phyloP scores from a whole-genome alignment of 2,888 invertebrate genomes.

The Caenorhabditis sp. region DNA sequence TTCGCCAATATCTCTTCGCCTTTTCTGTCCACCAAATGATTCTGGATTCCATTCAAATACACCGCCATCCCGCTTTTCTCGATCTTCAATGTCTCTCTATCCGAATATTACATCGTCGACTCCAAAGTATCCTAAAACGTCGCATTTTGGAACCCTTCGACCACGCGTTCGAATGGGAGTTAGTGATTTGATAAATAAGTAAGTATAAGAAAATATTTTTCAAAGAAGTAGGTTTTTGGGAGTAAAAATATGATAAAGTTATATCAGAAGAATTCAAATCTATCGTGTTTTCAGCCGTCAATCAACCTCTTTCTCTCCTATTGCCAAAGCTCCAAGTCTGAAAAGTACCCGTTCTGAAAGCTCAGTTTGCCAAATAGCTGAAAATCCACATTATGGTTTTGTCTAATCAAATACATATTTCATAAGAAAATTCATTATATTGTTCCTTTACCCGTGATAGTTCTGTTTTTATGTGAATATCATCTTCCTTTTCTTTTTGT shows the following conservation, averaged over 20 bases:
- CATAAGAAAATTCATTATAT: too few species aligned
- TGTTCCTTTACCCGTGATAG: background rate
- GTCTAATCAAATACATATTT: background rate
- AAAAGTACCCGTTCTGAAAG: constrained; percentile 11
- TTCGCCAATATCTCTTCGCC: background rate
- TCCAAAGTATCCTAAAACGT: background rate
- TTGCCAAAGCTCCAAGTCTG: background rate
- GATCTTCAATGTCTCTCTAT: background rate
- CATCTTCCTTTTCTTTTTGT: background rate
- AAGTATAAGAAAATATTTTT: too few species aligned
- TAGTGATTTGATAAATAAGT: constrained; percentile 21
- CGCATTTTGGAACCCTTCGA: constrained; percentile 14
- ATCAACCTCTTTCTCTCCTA: background rate
- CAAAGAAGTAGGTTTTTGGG: too few species aligned
- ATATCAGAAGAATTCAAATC: too few species aligned
- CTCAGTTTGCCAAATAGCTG: constrained; percentile 2
- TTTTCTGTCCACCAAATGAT: constrained; percentile 16
- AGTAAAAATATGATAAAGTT: too few species aligned
- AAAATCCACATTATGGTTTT: background rate
- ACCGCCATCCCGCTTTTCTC: constrained; percentile 10
- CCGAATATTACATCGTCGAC: constrained; percentile 15
- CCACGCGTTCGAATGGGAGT: constrained; percentile 28
- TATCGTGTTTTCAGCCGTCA: constrained; percentile 8
- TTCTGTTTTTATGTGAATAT: background rate
- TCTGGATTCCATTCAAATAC: constrained; percentile 23